Evolutionary conservation across 2,888 invertebrate species (phyloP).

Genomic region (Luffia ferchaultella): DNA sequence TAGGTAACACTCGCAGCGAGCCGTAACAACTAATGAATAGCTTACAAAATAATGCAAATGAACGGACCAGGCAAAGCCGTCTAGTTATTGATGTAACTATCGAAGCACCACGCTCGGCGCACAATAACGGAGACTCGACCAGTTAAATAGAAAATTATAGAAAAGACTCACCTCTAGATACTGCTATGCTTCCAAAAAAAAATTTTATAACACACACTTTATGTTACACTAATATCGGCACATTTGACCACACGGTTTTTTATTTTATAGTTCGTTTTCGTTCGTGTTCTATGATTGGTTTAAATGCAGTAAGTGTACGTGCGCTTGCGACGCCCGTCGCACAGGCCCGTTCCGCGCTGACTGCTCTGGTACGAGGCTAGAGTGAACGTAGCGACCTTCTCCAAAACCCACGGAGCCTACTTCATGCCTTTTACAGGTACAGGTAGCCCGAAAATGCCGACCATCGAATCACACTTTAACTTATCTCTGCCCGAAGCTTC

Average conservation of each 20-base stretch:
- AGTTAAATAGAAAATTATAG: constrained; percentile 16
- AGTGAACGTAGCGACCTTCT: constrained; percentile 61
- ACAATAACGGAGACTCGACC: constrained; percentile 24
- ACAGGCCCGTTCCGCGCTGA: constrained; percentile 57
- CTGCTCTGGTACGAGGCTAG: constrained; percentile 27
- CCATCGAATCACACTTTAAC: neutral
- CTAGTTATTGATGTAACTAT: constrained; percentile 32
- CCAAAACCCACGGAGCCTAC: constrained; percentile 42
- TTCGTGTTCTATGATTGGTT: constrained; percentile 13
- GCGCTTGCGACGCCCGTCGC: constrained; percentile 46
- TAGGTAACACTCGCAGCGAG: constrained; percentile 44
- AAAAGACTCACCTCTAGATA: constrained; percentile 49
- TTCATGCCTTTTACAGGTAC: neutral
- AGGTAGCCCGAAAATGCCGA: neutral
- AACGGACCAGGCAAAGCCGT: constrained; percentile 24
- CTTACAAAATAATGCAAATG: constrained; percentile 48
- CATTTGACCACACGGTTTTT: constrained; percentile 26
- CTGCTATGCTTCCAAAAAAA: too few species aligned
- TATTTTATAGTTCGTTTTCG: neutral
- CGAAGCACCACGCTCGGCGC: constrained; percentile 23
- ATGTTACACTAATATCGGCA: constrained; percentile 33
- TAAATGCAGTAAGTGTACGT: constrained; percentile 26
- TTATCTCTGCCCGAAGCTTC: too few species aligned
- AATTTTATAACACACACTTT: too few species aligned
- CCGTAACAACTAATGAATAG: constrained; percentile 48